Evolutionary conservation across 1,140 invertebrate genomes (phyloP).

Genomic region (Lasioglossum baleicum): DNA sequence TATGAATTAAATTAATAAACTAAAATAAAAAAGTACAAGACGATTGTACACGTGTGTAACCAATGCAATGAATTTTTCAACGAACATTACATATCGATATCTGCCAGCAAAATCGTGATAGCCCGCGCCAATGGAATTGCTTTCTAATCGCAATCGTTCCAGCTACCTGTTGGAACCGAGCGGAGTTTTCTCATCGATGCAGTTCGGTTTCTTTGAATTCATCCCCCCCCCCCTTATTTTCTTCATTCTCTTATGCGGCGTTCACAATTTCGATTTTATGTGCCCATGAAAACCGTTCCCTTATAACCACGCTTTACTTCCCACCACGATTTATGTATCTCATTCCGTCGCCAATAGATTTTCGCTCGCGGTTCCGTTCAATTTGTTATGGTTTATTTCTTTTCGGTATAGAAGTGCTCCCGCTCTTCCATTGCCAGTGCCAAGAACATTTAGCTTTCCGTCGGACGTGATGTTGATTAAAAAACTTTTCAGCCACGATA

Average conservation of each 20-base stretch:
- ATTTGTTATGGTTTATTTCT: conserved; percentile 4
- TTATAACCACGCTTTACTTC: conserved; percentile 11
- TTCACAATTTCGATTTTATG: conserved; percentile 16
- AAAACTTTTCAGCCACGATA: conserved; percentile 17
- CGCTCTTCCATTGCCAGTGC: neutral
- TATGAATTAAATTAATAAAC: too few relatives aligned
- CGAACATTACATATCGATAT: too few relatives aligned
- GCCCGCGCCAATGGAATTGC: conserved; percentile 51
- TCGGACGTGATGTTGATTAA: conserved; percentile 4
- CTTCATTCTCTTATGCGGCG: conserved; percentile 7
- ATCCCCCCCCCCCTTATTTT: neutral
- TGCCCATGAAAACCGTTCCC: conserved; percentile 19
- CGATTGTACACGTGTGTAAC: too few relatives aligned
- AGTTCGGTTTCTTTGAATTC: conserved; percentile 15
- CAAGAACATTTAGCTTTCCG: neutral
- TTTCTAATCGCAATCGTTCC: conserved; percentile 58
- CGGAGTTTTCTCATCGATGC: conserved; percentile 11
- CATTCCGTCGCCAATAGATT: conserved; percentile 19
- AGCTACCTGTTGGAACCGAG: conserved; percentile 60
- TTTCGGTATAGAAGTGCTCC: neutral
- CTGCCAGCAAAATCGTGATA: neutral
- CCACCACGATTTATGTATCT: conserved; percentile 28
- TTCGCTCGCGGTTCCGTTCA: neutral
- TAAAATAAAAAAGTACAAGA: too few relatives aligned
- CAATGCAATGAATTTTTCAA: too few relatives aligned